Conservation (phyloP, 2,888 invertebrate species). For the Oasisia sp. region DNA sequence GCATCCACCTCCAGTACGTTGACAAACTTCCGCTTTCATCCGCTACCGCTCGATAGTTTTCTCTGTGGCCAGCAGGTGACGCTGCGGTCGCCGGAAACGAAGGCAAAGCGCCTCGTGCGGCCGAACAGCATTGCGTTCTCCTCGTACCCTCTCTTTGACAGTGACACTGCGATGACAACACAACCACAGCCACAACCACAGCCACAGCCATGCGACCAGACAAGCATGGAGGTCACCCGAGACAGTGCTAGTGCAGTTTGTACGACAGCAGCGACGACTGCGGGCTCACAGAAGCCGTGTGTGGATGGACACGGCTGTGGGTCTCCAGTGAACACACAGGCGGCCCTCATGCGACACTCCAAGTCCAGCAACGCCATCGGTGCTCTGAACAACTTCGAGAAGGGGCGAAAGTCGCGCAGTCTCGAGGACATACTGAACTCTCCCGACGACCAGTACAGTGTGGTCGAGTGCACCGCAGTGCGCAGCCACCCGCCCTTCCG, state of each 20-base stretch:
- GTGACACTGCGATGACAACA: constrained; percentile 45
- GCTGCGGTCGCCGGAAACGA: constrained; percentile 54
- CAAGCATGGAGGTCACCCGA: constrained; percentile 44
- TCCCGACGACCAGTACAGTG: constrained; percentile 47
- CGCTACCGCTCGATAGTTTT: constrained; percentile 22
- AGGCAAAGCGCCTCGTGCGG: constrained; percentile 55
- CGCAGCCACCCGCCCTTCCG: constrained; percentile 38
- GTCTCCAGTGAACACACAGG: constrained; percentile 46
- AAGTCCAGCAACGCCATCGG: not conserved
- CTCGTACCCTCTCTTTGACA: constrained; percentile 58
- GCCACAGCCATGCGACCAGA: constrained; percentile 46
- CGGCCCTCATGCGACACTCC: constrained; percentile 23
- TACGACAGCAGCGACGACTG: not conserved
- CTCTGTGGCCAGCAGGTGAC: constrained; percentile 40
- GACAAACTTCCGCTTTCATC: constrained; percentile 36
- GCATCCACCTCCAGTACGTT: constrained; percentile 29
- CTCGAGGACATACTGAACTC: constrained; percentile 61
- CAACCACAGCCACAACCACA: constrained; percentile 41
- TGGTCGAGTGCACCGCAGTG: constrained; percentile 32
- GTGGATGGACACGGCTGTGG: constrained; percentile 38
- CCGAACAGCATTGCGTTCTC: constrained; percentile 65
- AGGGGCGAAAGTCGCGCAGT: constrained; percentile 59
- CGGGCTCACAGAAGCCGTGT: not conserved
- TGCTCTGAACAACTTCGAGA: constrained; percentile 33
- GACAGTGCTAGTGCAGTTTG: not conserved